Evolutionary conservation across 2,888 invertebrate species (phyloP).

Genomic region (Apodemia duryi): DNA sequence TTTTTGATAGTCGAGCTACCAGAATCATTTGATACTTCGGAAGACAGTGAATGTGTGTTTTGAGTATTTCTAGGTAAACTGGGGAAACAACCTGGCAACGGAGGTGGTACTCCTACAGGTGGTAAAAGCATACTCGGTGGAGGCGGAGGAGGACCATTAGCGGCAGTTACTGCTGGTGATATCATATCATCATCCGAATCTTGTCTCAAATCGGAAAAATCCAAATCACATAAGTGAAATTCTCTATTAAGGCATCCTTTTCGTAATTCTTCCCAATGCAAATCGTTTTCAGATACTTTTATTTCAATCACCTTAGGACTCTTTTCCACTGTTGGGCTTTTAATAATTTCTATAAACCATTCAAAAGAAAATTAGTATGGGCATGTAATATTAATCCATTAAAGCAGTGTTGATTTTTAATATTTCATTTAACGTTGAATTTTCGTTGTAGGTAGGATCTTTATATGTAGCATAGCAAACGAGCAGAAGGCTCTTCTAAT

Average conservation of each 20-base stretch:
- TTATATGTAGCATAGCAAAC: no score
- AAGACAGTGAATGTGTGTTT: slow-evolving; percentile 51
- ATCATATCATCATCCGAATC: slow-evolving; percentile 92
- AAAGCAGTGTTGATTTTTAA: no score
- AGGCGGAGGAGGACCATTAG: slow-evolving; percentile 88
- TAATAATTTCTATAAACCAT: slow-evolving; percentile 79
- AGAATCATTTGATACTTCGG: slow-evolving; percentile 59
- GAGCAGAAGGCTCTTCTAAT: no score
- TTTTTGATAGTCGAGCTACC: slow-evolving; percentile 83
- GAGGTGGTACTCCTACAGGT: slow-evolving; percentile 60
- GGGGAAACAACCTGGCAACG: slow-evolving; percentile 71
- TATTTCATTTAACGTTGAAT: no score
- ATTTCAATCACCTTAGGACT: slow-evolving; percentile 82
- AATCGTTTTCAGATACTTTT: slow-evolving; percentile 94
- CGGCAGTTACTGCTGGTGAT: slow-evolving; percentile 82
- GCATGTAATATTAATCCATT: no score
- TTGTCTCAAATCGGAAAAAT: slow-evolving; percentile 94
- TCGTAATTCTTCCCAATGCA: slow-evolving; percentile 95
- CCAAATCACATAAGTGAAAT: slow-evolving; percentile 93
- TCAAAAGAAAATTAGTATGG: not conserved
- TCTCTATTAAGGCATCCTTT: slow-evolving; percentile 86
- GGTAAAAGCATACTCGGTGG: slow-evolving; percentile 83
- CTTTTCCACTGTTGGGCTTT: slow-evolving; percentile 85
- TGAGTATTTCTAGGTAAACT: slow-evolving; percentile 61
- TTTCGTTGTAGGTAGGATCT: no score